Evolutionary conservation across 2,113 vertebrate genomes (phyloP).

Genomic region (Furnarius figulus): DNA sequence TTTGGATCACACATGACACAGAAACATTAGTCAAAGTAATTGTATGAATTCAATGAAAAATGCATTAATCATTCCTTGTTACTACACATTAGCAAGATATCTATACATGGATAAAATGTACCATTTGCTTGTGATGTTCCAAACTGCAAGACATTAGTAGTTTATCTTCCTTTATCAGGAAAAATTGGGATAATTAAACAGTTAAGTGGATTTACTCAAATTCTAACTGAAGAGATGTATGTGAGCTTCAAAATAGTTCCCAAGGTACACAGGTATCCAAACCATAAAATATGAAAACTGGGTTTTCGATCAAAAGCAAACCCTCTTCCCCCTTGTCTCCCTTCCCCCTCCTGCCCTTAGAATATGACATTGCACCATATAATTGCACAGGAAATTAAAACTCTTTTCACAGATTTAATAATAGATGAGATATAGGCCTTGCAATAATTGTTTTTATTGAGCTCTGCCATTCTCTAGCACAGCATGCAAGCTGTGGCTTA

Average conservation of each 20-base stretch:
- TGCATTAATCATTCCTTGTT: slow-evolving; percentile 46
- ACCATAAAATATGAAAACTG: slow-evolving; percentile 64
- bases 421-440: slow-evolving; percentile 77
- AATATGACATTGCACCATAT: slow-evolving; percentile 71
- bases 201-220: slow-evolving; percentile 53
- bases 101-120: slow-evolving; percentile 14
- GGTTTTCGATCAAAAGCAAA: slow-evolving; percentile 69
- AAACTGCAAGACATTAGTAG: slow-evolving; percentile 43
- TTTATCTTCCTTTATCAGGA: slow-evolving; percentile 39
- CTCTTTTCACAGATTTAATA: slow-evolving; percentile 79
- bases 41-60: slow-evolving; percentile 48
- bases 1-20: background rate
- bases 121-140: background rate
- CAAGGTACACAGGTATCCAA: slow-evolving; percentile 36
- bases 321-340: background rate
- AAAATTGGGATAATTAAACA: slow-evolving; percentile 65
- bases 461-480: slow-evolving; percentile 61
- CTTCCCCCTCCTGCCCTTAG: background rate
- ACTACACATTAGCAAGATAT: slow-evolving; percentile 7
- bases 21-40: slow-evolving; percentile 41
- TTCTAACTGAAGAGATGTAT: slow-evolving; percentile 23
- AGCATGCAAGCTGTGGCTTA: slow-evolving; percentile 60
- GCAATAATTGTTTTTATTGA: slow-evolving; percentile 81
- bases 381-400: slow-evolving; percentile 84
- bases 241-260: slow-evolving; percentile 53